Evolutionary conservation across 2,888 invertebrate species (phyloP).

Genomic region (Oscheius sp.): DNA sequence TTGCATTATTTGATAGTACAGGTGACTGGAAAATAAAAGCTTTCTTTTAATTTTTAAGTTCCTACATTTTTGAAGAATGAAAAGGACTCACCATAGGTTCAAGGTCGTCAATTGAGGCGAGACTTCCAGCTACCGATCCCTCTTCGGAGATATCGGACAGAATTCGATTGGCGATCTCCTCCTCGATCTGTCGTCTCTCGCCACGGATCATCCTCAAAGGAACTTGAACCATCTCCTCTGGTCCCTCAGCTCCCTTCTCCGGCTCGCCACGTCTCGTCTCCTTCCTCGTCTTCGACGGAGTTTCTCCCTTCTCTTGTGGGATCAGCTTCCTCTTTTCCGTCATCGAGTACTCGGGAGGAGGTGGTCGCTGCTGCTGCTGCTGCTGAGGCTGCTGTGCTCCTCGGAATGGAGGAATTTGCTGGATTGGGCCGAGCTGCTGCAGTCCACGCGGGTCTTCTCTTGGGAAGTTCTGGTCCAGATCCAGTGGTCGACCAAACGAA

Average conservation of each 20-base stretch:
- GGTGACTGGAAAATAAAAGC: too few species aligned
- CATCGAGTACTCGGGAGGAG: slow-evolving; percentile 37
- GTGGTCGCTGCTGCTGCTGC: slow-evolving; percentile 1
- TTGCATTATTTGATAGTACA: too few species aligned
- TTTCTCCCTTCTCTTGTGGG: slow-evolving; percentile 63
- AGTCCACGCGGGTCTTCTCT: slow-evolving; percentile 20
- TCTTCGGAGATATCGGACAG: slow-evolving; percentile 73
- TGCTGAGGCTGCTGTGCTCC: not conserved
- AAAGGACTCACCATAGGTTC: slow-evolving; percentile 41
- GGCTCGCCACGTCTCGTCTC: slow-evolving; percentile 22
- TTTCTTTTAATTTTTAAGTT: too few species aligned
- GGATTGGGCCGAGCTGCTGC: not conserved
- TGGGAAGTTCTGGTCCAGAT: slow-evolving; percentile 20
- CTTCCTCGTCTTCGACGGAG: slow-evolving; percentile 51
- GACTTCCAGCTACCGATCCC: slow-evolving; percentile 68
- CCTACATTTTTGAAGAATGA: not conserved
- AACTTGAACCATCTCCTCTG: slow-evolving; percentile 36
- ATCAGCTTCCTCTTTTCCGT: slow-evolving; percentile 52
- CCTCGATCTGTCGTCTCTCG: slow-evolving; percentile 70
- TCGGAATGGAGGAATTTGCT: slow-evolving; percentile 14
- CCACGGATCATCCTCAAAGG: slow-evolving; percentile 71
- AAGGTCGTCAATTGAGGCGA: slow-evolving; percentile 66
- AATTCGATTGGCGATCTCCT: slow-evolving; percentile 73
- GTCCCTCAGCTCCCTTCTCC: slow-evolving; percentile 6
- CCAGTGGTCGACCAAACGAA: slow-evolving; percentile 45